These are phyloP conservation scores for Pandemis corylana DNA, from an alignment of 2,888 invertebrate genomes.

Conservation along the genomic window DNA sequence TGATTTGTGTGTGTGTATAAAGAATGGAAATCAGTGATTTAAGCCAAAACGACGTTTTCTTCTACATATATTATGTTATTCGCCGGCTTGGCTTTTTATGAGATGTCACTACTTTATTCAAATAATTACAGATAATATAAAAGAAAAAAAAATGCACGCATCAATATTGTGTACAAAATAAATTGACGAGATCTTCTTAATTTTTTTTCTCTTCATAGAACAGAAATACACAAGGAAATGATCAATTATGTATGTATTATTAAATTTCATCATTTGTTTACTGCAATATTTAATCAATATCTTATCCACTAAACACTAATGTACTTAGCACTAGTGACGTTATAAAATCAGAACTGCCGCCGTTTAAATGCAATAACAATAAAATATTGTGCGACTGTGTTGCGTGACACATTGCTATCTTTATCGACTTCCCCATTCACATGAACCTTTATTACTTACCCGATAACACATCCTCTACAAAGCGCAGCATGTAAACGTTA, in stretches of 20 bases:
- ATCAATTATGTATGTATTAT: not conserved
- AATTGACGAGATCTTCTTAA: no score
- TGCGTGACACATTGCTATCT: constrained; percentile 9
- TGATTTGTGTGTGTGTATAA: no score
- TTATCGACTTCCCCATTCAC: not conserved
- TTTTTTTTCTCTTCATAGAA: no score
- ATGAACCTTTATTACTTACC: constrained; percentile 37
- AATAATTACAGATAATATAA: no score
- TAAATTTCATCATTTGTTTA: not conserved
- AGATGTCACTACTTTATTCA: no score
- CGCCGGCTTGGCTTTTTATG: no score
- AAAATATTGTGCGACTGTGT: constrained; percentile 4
- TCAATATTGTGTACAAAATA: no score
- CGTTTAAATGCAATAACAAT: constrained; percentile 6
- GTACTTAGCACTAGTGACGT: not conserved
- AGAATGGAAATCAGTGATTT: no score
- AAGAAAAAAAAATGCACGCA: no score
- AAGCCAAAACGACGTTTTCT: no score
- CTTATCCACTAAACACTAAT: not conserved
- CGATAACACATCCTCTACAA: constrained; percentile 27
- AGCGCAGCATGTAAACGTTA: constrained; percentile 44
- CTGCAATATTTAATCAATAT: not conserved
- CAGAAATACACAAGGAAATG: no score
- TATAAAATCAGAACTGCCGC: constrained; percentile 1
- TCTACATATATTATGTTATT: no score